phyloP scores from a whole-genome alignment of 2,888 invertebrate genomes.

The Dasysyrphus albostriatus region DNA sequence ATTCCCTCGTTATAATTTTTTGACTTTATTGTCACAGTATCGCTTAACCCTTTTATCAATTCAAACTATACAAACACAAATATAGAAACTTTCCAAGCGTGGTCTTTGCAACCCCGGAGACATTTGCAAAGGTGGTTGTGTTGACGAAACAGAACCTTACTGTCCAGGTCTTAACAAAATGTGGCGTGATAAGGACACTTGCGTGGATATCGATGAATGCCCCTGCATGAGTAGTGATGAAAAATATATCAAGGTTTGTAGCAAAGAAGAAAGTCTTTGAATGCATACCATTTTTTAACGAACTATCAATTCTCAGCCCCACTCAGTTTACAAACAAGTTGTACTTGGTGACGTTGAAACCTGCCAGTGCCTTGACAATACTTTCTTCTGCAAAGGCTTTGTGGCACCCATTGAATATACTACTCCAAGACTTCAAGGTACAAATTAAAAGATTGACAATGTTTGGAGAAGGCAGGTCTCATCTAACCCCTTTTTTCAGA shows the following conservation, averaged over 20 bases:
- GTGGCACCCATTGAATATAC: constrained; percentile 73
- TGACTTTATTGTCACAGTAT: too few species aligned
- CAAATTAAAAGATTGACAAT: fast-evolving
- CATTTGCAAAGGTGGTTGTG: constrained; percentile 81
- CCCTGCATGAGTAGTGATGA: constrained; percentile 89
- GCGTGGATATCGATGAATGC: constrained; percentile 90
- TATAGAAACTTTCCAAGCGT: constrained; percentile 79
- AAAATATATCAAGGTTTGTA: constrained; percentile 86
- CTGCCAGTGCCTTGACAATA: constrained; percentile 93
- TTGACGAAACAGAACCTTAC: constrained; percentile 81
- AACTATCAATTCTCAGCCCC: constrained; percentile 86
- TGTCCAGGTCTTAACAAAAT: constrained; percentile 86
- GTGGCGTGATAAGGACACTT: constrained; percentile 90
- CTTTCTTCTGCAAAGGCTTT: constrained; percentile 86
- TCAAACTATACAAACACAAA: background rate
- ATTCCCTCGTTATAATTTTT: too few species aligned
- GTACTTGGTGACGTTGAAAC: constrained; percentile 86
- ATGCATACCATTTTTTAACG: constrained; percentile 19
- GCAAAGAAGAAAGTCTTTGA: too few species aligned
- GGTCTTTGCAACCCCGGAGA: constrained; percentile 81
- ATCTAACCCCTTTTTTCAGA: constrained; percentile 11
- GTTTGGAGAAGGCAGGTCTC: too few species aligned
- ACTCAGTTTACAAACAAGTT: constrained; percentile 86
- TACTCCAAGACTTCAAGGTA: constrained; percentile 36
- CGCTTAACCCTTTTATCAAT: background rate